Evolutionary conservation across 2,113 vertebrate species (phyloP).

Genomic region (Poeciliopsis retropinna): DNA sequence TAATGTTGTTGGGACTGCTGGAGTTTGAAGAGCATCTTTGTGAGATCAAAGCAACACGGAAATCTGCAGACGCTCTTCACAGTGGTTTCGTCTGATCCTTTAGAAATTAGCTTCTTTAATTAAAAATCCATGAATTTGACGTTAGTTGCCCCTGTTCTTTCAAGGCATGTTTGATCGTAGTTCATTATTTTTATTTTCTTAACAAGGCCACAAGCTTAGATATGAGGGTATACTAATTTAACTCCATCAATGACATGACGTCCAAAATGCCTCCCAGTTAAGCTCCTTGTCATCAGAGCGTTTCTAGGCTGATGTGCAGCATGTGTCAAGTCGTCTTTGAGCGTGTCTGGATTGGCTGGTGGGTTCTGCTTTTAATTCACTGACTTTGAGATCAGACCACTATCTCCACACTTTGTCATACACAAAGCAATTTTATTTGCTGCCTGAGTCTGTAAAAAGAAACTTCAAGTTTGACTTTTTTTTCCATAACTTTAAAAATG

Average conservation of each 20-base stretch:
- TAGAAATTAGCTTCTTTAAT: constrained; percentile 40
- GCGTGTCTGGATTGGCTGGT: not conserved
- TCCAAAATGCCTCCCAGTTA: constrained; percentile 25
- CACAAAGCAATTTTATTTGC: too few species aligned
- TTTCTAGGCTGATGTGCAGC: constrained; percentile 14
- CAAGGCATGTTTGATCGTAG: constrained; percentile 16
- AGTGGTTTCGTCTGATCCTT: not conserved
- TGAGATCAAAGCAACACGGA: constrained; percentile 36
- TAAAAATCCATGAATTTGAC: constrained; percentile 14
- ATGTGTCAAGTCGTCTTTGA: constrained; percentile 11
- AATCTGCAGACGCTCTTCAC: constrained; percentile 23
- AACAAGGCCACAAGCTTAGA: constrained; percentile 17
- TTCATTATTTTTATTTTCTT: constrained; percentile 34
- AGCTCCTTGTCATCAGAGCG: constrained; percentile 16
- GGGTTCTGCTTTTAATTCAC: constrained; percentile 14
- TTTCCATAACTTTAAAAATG: too few species aligned
- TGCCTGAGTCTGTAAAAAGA: too few species aligned
- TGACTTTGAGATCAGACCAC: not conserved
- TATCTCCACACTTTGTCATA: too few species aligned
- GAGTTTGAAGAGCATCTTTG: not conserved
- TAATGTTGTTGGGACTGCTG: not conserved
- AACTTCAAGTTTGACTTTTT: too few species aligned
- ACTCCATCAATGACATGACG: constrained; percentile 18
- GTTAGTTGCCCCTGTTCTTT: constrained; percentile 31
- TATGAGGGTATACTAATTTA: constrained; percentile 26